phyloP scores from a whole-genome alignment of 2,113 vertebrate species.

The Phalacrocorax brasilianus region DNA sequence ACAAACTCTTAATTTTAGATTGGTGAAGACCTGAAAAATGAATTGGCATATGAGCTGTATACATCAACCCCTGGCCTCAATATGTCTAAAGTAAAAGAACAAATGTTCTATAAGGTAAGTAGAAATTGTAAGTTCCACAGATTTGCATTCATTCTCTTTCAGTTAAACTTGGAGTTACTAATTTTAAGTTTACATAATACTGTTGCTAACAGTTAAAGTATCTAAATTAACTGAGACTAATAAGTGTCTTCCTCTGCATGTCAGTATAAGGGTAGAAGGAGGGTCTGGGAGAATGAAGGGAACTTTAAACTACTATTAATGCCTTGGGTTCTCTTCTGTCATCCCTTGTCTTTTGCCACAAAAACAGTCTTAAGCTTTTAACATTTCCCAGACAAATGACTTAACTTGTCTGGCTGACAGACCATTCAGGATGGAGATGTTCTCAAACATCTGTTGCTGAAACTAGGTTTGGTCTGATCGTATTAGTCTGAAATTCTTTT shows the following conservation, averaged over 20 bases:
- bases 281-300: not conserved
- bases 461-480: not conserved
- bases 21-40: conserved; percentile 74
- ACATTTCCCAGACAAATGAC: not conserved
- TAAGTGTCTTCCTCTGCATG: not conserved
- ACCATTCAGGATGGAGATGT: not conserved
- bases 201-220: not conserved
- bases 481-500: not conserved
- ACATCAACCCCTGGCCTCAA: conserved; percentile 75
- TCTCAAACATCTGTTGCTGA: not conserved
- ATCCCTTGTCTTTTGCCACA: not conserved
- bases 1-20: conserved; percentile 72
- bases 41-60: conserved; percentile 72
- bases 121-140: not conserved
- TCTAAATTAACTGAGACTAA: not conserved
- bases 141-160: not conserved
- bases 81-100: conserved; percentile 54
- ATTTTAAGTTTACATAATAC: not conserved
- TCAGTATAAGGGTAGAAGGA: not conserved
- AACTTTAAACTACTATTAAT: not conserved
- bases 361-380: not conserved
- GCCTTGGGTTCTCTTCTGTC: not conserved
- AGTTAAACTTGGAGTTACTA: not conserved
- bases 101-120: conserved; percentile 89
- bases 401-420: not conserved